Conservation (phyloP, 2,113 vertebrate genomes). For the Barbus barbus region DNA sequence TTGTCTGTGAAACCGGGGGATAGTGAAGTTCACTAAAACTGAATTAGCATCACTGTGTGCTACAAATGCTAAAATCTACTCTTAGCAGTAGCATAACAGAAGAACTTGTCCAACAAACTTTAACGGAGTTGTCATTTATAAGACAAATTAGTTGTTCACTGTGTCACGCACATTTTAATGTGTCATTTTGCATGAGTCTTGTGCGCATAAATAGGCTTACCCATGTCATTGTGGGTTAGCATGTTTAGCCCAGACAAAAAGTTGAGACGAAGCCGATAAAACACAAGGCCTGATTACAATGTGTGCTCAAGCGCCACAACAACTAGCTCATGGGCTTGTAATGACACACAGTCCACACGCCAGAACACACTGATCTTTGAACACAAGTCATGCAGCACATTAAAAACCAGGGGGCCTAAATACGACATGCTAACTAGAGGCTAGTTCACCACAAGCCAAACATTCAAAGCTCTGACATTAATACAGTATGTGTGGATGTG, state of each 20-base stretch:
- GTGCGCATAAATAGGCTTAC: background rate
- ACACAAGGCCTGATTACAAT: conserved; percentile 3
- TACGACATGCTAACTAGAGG: conserved; percentile 44
- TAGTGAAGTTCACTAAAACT: background rate
- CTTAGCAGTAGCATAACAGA: background rate
- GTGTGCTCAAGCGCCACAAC: conserved; percentile 16
- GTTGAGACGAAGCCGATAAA: conserved; percentile 7
- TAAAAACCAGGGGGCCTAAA: conserved; percentile 47
- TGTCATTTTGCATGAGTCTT: background rate
- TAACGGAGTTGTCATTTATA: background rate
- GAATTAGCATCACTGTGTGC: too few relatives aligned
- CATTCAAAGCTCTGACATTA: conserved; percentile 9
- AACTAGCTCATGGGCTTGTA: background rate
- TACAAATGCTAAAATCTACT: too few relatives aligned
- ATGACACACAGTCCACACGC: background rate
- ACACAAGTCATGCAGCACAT: conserved; percentile 37
- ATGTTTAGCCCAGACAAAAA: conserved; percentile 19
- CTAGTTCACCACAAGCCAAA: conserved; percentile 33
- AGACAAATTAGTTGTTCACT: background rate
- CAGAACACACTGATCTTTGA: background rate
- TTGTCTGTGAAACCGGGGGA: too few relatives aligned
- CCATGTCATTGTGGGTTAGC: conserved; percentile 4
- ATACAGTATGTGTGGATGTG: background rate
- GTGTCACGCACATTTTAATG: background rate
- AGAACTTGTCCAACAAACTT: background rate